phyloP scores from a whole-genome alignment of 2,113 vertebrate species.

The Cheirogaleus medius region DNA sequence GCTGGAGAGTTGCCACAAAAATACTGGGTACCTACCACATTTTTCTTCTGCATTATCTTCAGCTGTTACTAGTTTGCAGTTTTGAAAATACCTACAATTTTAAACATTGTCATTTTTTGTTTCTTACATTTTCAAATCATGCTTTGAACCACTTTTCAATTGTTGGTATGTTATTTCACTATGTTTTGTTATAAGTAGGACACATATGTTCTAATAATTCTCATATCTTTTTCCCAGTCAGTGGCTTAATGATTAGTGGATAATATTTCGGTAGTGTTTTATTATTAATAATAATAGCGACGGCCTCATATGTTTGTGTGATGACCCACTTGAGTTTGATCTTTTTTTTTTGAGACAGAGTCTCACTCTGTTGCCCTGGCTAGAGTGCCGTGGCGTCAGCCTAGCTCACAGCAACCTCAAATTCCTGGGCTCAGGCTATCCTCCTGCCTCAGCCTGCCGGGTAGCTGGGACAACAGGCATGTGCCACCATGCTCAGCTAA shows the following conservation, averaged over 20 bases:
- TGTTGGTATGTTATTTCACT: neutral
- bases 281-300: neutral
- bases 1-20: neutral
- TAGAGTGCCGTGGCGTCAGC: no score
- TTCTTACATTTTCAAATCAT: neutral
- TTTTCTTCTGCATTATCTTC: neutral
- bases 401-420: no score
- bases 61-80: neutral
- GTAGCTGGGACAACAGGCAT: no score
- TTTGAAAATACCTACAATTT: neutral
- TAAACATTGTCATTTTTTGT: neutral
- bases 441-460: no score
- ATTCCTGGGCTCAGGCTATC: no score
- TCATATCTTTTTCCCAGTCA: neutral
- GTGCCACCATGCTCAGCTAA: no score
- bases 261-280: neutral
- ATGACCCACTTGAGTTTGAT: slow-evolving; percentile 1
- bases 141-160: neutral
- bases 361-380: no score
- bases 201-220: neutral
- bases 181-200: slow-evolving; percentile 14
- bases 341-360: no score
- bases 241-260: neutral
- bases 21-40: neutral
- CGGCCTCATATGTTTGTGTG: neutral